phyloP scores from a whole-genome alignment of 2,888 invertebrate genomes.

The Scaptomyza cyrtandrae region DNA sequence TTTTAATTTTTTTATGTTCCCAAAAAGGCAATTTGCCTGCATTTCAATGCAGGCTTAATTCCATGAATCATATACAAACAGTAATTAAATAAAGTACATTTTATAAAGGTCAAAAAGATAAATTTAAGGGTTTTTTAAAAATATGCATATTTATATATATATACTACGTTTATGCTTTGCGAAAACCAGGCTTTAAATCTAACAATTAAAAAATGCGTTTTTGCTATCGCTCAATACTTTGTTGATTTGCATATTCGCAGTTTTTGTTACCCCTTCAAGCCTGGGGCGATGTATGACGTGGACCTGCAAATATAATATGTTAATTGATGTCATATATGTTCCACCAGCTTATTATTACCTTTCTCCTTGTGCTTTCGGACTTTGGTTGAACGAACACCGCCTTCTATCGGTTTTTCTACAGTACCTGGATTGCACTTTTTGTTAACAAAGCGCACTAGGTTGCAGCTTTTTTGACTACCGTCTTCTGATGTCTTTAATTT shows the following conservation, averaged over 20 bases:
- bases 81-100: constrained; percentile 39
- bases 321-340: neutral
- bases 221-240: constrained; percentile 41
- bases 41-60: no score
- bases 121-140: constrained; percentile 36
- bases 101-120: constrained; percentile 22
- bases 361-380: constrained; percentile 85
- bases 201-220: constrained; percentile 38
- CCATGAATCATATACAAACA: no score
- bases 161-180: constrained; percentile 14
- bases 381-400: constrained; percentile 87
- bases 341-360: constrained; percentile 85
- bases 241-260: constrained; percentile 7
- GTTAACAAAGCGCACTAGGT: constrained; percentile 90
- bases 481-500: constrained; percentile 92
- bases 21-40: no score
- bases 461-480: constrained; percentile 86
- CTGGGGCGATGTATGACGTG: constrained; percentile 53
- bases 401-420: constrained; percentile 85
- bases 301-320: constrained; percentile 34
- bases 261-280: constrained; percentile 25
- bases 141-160: constrained; percentile 23
- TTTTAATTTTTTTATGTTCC: no score
- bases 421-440: constrained; percentile 93
- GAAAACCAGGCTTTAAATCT: constrained; percentile 19